phyloP scores from a whole-genome alignment of 2,888 invertebrate species.

The Idaea biselata region DNA sequence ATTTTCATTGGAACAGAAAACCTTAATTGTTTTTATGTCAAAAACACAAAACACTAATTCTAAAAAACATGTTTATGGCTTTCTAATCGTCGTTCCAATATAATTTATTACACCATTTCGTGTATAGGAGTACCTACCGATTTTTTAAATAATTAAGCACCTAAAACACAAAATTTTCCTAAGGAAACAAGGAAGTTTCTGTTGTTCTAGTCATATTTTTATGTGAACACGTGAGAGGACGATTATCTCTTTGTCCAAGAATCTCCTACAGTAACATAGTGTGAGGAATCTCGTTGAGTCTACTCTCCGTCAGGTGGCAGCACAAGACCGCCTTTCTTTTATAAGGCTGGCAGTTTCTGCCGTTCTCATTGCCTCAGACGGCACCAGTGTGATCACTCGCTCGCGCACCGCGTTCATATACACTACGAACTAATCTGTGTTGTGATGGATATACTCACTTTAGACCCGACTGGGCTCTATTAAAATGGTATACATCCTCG shows the following conservation, averaged over 20 bases:
- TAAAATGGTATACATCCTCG: conserved; percentile 67
- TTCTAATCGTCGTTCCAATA: background rate
- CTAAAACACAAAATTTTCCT: background rate
- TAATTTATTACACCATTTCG: background rate
- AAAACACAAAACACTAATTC: background rate
- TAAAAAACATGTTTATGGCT: background rate
- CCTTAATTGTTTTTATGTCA: background rate
- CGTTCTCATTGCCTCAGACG: conserved; percentile 64
- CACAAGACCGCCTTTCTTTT: conserved; percentile 50
- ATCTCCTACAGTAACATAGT: background rate
- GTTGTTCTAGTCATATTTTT: background rate
- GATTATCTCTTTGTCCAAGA: background rate
- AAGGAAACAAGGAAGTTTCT: background rate
- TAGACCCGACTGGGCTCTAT: conserved; percentile 76
- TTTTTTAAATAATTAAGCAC: background rate
- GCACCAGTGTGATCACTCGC: conserved; percentile 56
- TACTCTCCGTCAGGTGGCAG: conserved; percentile 67
- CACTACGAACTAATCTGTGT: conserved; percentile 60
- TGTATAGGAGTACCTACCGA: background rate
- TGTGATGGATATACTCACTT: conserved; percentile 68
- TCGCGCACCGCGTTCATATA: conserved; percentile 43
- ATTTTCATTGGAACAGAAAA: background rate
- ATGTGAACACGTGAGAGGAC: background rate
- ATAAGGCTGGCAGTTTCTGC: conserved; percentile 59
- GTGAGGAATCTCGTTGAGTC: conserved; percentile 40